phyloP scores from a whole-genome alignment of 2,113 vertebrate species.

The Syngnathus typhle region DNA sequence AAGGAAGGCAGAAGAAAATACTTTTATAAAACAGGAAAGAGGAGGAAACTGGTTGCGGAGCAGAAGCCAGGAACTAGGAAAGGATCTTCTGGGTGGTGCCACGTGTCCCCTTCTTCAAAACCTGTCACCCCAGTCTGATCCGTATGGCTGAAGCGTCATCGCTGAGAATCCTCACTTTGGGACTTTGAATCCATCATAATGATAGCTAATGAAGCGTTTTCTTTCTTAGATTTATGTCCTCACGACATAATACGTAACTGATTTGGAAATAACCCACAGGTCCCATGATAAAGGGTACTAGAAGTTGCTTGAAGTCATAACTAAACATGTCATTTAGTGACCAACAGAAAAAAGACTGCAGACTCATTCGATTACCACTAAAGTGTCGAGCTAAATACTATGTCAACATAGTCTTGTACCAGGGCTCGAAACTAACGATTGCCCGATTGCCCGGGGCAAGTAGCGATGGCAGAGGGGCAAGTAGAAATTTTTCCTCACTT shows the following conservation, averaged over 20 bases:
- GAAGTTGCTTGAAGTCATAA: background rate
- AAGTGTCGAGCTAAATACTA: background rate
- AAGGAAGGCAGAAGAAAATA: slow-evolving; percentile 16
- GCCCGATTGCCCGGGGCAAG: too few relatives aligned
- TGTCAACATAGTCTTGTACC: background rate
- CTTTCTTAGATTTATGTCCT: background rate
- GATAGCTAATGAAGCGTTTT: background rate
- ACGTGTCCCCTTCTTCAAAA: slow-evolving; percentile 21
- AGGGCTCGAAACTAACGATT: too few relatives aligned
- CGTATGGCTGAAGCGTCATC: background rate
- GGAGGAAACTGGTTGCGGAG: slow-evolving; percentile 35
- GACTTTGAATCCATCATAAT: slow-evolving; percentile 6
- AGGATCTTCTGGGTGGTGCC: slow-evolving; percentile 44
- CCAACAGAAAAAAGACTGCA: background rate
- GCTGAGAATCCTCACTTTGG: background rate
- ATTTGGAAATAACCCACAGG: background rate
- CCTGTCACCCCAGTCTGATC: background rate
- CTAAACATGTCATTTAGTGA: background rate
- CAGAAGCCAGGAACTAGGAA: slow-evolving; percentile 51
- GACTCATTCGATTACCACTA: background rate
- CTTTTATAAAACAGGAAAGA: slow-evolving; percentile 22
- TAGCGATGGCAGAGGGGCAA: too few relatives aligned
- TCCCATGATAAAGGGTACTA: background rate
- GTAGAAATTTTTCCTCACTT: too few relatives aligned
- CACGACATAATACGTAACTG: background rate